A percentile compares a stretch with the other conserved stretches of the same genome.
Conservation (phyloP, 2,797 vertebrate species). For the Novumbra hubbsi region DNA sequence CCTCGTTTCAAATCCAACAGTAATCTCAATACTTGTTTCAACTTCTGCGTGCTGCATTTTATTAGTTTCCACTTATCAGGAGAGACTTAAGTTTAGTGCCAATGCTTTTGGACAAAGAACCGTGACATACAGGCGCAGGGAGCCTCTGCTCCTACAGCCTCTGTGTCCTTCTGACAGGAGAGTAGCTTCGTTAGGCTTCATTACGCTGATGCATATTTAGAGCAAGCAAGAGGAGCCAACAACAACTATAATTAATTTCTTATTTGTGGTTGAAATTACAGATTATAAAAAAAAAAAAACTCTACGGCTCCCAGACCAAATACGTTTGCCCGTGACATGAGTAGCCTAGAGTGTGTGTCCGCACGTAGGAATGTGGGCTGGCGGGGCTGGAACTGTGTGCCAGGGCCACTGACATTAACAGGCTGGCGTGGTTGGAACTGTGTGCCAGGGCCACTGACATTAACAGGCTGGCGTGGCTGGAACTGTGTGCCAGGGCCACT, state of each 20-base stretch:
- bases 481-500: conserved; percentile 11
- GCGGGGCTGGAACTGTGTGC: neutral
- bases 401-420: conserved; percentile 57
- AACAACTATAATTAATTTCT: conserved; percentile 57
- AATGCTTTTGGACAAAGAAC: too few species aligned
- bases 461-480: neutral
- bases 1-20: neutral
- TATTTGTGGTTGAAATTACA: conserved; percentile 65
- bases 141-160: conserved; percentile 56
- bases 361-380: neutral
- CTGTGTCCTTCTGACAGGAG: conserved; percentile 59
- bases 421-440: conserved; percentile 51
- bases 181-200: conserved; percentile 59
- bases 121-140: conserved; percentile 21
- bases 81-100: too few species aligned
- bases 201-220: conserved; percentile 57
- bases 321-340: conserved; percentile 23
- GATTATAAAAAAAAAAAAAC: conserved; percentile 51
- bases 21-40: neutral
- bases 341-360: neutral
- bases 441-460: conserved; percentile 48
- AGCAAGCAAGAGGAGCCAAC: conserved; percentile 45
- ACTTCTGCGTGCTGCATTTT: neutral
- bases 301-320: conserved; percentile 35
- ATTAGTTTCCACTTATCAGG: too few species aligned